These are phyloP conservation scores for Albula goreensis DNA, from an alignment of 2,113 vertebrate genomes.

Conservation along the genomic window DNA sequence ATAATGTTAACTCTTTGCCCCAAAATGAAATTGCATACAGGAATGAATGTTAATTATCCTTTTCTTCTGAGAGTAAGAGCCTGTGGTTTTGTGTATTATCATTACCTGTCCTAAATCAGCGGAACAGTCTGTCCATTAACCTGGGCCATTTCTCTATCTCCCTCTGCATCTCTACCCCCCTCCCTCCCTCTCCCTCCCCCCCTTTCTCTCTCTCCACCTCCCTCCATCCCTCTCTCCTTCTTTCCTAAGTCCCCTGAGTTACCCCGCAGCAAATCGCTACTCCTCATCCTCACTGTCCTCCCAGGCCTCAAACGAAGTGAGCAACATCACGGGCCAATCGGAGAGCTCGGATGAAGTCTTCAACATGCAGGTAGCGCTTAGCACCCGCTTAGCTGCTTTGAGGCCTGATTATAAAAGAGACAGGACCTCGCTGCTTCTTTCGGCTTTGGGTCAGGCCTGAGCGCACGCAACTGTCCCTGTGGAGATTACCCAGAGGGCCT, in stretches of 20 bases:
- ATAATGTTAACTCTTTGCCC: neutral
- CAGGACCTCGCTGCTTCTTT: neutral
- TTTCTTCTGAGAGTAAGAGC: too few species aligned
- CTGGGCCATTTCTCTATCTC: neutral
- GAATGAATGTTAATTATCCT: too few species aligned
- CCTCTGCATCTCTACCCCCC: neutral
- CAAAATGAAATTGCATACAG: neutral
- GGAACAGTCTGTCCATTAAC: neutral
- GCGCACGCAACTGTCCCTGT: neutral
- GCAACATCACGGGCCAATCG: slow-evolving; percentile 97
- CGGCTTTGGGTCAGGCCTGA: neutral
- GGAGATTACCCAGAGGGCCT: neutral
- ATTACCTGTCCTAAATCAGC: neutral
- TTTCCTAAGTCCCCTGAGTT: slow-evolving; percentile 80
- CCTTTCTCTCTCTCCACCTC: slow-evolving; percentile 5
- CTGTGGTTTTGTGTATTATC: too few species aligned
- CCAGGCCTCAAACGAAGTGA: slow-evolving; percentile 98
- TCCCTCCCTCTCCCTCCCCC: slow-evolving; percentile 1
- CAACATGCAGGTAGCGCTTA: slow-evolving; percentile 88
- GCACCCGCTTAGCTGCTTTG: too few species aligned
- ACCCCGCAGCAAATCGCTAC: slow-evolving; percentile 94
- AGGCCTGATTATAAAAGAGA: too few species aligned
- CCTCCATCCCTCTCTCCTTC: slow-evolving; percentile 11
- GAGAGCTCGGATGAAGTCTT: slow-evolving; percentile 99
- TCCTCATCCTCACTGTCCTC: slow-evolving; percentile 97